Conservation (phyloP, 2,113 vertebrate species). For the Corythoichthys intestinalis region DNA sequence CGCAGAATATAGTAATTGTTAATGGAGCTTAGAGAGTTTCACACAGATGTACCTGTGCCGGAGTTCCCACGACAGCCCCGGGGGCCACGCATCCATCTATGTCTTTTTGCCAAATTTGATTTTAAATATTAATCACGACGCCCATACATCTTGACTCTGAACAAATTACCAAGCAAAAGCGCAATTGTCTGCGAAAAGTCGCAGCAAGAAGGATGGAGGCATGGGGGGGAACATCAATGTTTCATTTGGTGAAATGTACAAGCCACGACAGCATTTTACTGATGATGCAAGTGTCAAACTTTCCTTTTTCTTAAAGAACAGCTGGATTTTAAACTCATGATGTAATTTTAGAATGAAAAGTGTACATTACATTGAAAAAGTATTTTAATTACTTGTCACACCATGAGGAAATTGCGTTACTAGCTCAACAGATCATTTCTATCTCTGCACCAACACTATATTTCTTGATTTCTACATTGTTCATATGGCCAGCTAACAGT, state of each 20-base stretch:
- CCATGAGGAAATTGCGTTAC: too few relatives aligned
- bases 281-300: slow-evolving; percentile 58
- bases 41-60: slow-evolving; percentile 47
- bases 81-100: slow-evolving; percentile 90
- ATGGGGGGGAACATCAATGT: slow-evolving; percentile 98
- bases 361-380: not conserved
- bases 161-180: slow-evolving; percentile 95
- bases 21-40: slow-evolving; percentile 16
- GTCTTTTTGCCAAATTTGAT: slow-evolving; percentile 99
- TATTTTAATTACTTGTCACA: not conserved
- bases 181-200: slow-evolving; percentile 91
- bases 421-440: too few relatives aligned
- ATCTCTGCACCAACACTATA: too few relatives aligned
- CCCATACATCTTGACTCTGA: slow-evolving; percentile 92
- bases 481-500: not conserved
- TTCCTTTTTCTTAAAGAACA: slow-evolving; percentile 26
- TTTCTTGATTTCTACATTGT: too few relatives aligned
- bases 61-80: slow-evolving; percentile 73
- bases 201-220: slow-evolving; percentile 93
- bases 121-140: slow-evolving; percentile 99
- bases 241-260: slow-evolving; percentile 92
- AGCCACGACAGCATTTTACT: slow-evolving; percentile 71
- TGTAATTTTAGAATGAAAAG: not conserved
- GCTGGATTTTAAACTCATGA: not conserved
- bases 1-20: not conserved